Evolutionary conservation across 2,797 vertebrate species (phyloP), one percentile per base, ranked within the genome.

Genomic region (Meda fulgida): DNA sequence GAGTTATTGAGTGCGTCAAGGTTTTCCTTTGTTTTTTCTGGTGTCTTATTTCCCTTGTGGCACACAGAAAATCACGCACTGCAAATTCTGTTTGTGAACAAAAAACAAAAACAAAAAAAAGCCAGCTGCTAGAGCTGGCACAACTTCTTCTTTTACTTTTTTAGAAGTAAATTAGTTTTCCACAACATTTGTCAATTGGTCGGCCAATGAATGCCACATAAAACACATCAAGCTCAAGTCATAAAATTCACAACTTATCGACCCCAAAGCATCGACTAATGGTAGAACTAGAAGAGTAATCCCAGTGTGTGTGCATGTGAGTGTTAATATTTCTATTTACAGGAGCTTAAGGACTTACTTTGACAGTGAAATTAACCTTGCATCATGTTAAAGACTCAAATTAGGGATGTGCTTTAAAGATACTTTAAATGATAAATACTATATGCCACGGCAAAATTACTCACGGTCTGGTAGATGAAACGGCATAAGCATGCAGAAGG

Each of bases 371-470:
- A 76, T 75, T 66, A 80, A 80, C 58, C 43, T 83, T 38, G 26
- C 26, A 31, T 65, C 38, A 83, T 36, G n/a, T 40, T 2, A 7
- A 77, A 29, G 63, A 77, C 43, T 77, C 7, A 40, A 69, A 78
- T 78, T 55, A 66, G 1, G 36, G 34, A 46, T 55, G 81, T 26
- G 60, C 40, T 75, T 26, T 11, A 65, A 7, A 23, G 34, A 84
- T 58, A 8, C 82, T 69, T 84, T 23, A 78, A 84, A 67, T 51
- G 43, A 26, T 83, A 75, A 75, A 75, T 51, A 78, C 73, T 78
- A 46, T 78, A 51, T 78, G 63, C 48, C 63, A 55, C 23, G 3
- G 43, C 36, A 36, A 77, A 67, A 53, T 77, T 29, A 65, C 46
- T 53, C 4, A 38, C 1, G 19, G 63, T 67, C 14, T 19, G 69